Evolutionary conservation across 2,888 invertebrate species (phyloP).

Genomic region (Scrobipalpa atriplicella): DNA sequence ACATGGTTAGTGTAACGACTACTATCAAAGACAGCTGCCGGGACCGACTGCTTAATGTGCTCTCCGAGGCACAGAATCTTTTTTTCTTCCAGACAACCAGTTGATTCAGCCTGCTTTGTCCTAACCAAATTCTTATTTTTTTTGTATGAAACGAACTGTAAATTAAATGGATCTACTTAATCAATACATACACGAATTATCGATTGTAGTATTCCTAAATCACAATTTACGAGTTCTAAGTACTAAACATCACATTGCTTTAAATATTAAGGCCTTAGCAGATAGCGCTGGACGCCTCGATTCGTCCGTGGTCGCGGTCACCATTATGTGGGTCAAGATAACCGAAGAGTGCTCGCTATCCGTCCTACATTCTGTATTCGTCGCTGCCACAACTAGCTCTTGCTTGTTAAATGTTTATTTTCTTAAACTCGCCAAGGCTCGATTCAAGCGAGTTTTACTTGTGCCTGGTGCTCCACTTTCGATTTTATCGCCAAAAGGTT

Average conservation of each 20-base stretch:
- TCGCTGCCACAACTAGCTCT: not conserved
- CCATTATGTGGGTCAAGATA: constrained; percentile 72
- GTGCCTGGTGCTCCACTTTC: constrained; percentile 59
- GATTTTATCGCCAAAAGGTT: constrained; percentile 58
- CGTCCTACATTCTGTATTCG: constrained; percentile 50
- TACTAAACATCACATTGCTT: constrained; percentile 42
- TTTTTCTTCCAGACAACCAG: too few relatives aligned
- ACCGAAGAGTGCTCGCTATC: constrained; percentile 55
- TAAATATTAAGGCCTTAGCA: constrained; percentile 56
- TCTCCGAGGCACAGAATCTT: too few relatives aligned
- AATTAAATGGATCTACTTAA: too few relatives aligned
- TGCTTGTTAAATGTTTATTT: constrained; percentile 7
- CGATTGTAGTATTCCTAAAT: not conserved
- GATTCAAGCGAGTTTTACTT: constrained; percentile 50
- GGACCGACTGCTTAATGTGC: too few relatives aligned
- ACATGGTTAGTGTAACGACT: too few relatives aligned
- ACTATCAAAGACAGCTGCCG: too few relatives aligned
- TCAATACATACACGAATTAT: too few relatives aligned
- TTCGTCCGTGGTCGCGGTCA: constrained; percentile 63
- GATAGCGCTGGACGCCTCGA: constrained; percentile 46
- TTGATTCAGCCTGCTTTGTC: too few relatives aligned
- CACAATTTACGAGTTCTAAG: not conserved
- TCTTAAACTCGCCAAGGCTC: constrained; percentile 42
- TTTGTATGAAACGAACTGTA: too few relatives aligned
- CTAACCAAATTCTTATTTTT: too few relatives aligned